Evolutionary conservation across 2,797 vertebrate genomes (phyloP).

Genomic region (Eleutherodactylus coqui): DNA sequence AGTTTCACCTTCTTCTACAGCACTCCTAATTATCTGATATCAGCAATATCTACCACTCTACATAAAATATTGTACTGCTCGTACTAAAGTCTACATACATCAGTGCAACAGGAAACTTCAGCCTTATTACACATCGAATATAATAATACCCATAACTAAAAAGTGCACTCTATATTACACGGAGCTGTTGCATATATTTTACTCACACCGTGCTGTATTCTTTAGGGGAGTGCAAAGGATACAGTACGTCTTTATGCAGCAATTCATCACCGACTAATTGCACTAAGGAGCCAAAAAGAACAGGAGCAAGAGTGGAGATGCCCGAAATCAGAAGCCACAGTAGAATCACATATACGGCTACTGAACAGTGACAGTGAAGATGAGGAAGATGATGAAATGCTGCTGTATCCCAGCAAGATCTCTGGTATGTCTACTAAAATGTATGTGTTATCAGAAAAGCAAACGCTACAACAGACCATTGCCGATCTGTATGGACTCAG

Average conservation of each 20-base stretch:
- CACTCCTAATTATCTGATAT: too few relatives aligned
- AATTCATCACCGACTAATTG: conserved; percentile 82
- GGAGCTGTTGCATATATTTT: not conserved
- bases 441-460: not conserved
- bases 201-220: not conserved
- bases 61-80: too few relatives aligned
- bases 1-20: too few relatives aligned
- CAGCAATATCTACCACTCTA: too few relatives aligned
- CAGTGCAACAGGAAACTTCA: too few relatives aligned
- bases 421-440: conserved; percentile 70
- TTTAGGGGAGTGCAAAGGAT: conserved; percentile 79
- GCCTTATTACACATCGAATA: too few relatives aligned
- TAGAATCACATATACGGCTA: conserved; percentile 66
- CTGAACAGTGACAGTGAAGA: conserved; percentile 73
- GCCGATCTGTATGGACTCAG: too few relatives aligned
- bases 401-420: conserved; percentile 65
- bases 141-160: too few relatives aligned
- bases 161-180: not conserved
- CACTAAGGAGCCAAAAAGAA: conserved; percentile 69
- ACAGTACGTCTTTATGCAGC: conserved; percentile 74
- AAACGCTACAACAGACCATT: not conserved
- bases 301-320: conserved; percentile 60
- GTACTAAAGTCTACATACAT: too few relatives aligned
- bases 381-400: conserved; percentile 69
- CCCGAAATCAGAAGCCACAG: conserved; percentile 63